Percentiles rank a stretch among this genome's conserved stretches.
Evolutionary conservation across 2,113 vertebrate genomes (phyloP).

Genomic region (Lepisosteus oculatus): DNA sequence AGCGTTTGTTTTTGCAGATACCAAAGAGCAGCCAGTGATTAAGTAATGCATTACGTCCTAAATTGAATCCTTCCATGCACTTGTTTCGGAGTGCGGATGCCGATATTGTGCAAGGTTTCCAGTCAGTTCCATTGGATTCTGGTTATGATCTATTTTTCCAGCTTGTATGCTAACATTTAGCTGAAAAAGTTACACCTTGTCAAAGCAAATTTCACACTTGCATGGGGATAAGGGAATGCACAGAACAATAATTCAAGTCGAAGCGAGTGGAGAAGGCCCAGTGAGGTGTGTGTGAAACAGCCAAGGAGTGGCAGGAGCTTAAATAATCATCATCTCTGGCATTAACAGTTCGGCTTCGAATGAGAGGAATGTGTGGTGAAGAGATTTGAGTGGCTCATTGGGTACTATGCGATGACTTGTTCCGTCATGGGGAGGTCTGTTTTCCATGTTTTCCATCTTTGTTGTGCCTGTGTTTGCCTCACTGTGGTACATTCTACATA

Average conservation of each 20-base stretch:
- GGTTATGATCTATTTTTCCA: neutral
- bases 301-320: neutral
- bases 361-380: neutral
- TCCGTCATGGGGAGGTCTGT: too few species aligned
- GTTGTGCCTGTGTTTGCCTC: too few species aligned
- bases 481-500: too few species aligned
- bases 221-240: neutral
- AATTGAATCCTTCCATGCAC: slow-evolving; percentile 1
- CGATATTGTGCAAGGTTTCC: neutral
- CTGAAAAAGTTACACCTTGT: slow-evolving; percentile 8
- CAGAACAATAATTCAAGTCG: neutral
- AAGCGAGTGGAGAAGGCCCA: neutral
- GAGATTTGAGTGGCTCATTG: neutral
- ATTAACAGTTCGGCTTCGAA: neutral
- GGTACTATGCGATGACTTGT: too few species aligned
- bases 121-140: neutral
- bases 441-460: too few species aligned
- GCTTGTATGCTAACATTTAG: neutral
- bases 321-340: neutral
- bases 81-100: neutral
- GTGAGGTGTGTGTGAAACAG: neutral
- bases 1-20: too few species aligned
- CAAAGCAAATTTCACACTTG: slow-evolving; percentile 2
- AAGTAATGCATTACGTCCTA: neutral
- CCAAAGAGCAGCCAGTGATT: neutral